Conservation (phyloP, 1,140 invertebrate species). For the Nephotettix cincticeps region DNA sequence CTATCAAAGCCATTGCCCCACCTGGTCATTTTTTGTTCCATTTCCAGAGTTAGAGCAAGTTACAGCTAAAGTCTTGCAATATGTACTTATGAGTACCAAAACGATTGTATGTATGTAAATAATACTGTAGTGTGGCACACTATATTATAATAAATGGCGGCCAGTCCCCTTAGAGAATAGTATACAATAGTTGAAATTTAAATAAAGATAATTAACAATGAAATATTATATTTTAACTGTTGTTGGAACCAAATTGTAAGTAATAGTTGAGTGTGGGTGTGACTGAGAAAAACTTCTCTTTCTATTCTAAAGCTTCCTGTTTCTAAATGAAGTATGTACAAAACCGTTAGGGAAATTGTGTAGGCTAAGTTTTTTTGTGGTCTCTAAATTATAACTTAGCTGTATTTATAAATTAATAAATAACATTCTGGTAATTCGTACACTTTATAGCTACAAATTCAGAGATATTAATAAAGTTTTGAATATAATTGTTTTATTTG, state of each 20-base stretch:
- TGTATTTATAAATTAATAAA: neutral
- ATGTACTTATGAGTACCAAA: neutral
- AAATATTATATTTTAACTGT: conserved; percentile 39
- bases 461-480: neutral
- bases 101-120: conserved; percentile 33
- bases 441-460: no score
- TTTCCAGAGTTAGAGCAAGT: neutral
- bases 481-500: neutral
- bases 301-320: conserved; percentile 5
- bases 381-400: neutral
- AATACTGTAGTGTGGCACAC: conserved; percentile 30
- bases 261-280: neutral
- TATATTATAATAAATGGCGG: conserved; percentile 34
- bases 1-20: neutral
- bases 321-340: neutral
- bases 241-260: conserved; percentile 38
- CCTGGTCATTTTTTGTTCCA: neutral
- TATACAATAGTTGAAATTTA: conserved; percentile 38
- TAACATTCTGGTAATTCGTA: neutral
- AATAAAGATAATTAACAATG: conserved; percentile 35
- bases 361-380: neutral
- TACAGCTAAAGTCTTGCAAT: neutral
- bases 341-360: no score
- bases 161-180: conserved; percentile 37
- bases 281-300: neutral